These are phyloP conservation scores for Sinella curviseta DNA, from an alignment of 1,140 invertebrate species.

Conservation along the genomic window DNA sequence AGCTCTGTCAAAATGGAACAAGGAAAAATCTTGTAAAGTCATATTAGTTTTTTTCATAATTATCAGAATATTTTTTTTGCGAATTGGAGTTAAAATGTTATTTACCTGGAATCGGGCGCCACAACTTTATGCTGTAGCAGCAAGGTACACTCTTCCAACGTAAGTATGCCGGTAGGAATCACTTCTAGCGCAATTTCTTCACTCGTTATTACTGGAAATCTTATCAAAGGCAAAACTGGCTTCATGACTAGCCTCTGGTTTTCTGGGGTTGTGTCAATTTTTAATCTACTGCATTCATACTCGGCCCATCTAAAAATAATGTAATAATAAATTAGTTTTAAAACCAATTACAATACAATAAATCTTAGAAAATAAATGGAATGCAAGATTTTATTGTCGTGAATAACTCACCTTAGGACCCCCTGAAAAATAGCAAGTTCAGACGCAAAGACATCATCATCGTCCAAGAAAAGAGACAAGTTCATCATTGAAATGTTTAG, in stretches of 20 bases:
- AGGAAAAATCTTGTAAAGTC: neutral
- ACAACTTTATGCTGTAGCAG: constrained; percentile 39
- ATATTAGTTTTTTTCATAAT: neutral
- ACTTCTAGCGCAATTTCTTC: constrained; percentile 39
- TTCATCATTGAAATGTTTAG: constrained; percentile 30
- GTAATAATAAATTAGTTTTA: neutral
- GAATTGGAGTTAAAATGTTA: no score
- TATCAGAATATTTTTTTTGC: neutral
- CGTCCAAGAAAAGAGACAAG: constrained; percentile 25
- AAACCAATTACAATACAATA: no score
- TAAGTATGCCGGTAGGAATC: constrained; percentile 26
- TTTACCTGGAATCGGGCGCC: constrained; percentile 23
- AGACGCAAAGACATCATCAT: constrained; percentile 31
- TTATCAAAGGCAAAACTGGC: constrained; percentile 7
- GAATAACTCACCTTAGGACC: constrained; percentile 29
- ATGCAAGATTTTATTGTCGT: no score
- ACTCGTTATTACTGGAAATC: constrained; percentile 30
- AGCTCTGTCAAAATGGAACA: constrained; percentile 1
- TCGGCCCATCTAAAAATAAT: constrained; percentile 29
- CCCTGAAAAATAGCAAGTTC: constrained; percentile 30
- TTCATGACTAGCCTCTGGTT: constrained; percentile 5
- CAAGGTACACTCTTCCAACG: constrained; percentile 34
- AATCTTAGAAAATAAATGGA: neutral
- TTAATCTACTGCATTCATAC: constrained; percentile 23
- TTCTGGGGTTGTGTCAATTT: neutral